These are phyloP conservation scores for Laspeyria flexula DNA, from an alignment of 2,888 invertebrate species.

Conservation along the genomic window DNA sequence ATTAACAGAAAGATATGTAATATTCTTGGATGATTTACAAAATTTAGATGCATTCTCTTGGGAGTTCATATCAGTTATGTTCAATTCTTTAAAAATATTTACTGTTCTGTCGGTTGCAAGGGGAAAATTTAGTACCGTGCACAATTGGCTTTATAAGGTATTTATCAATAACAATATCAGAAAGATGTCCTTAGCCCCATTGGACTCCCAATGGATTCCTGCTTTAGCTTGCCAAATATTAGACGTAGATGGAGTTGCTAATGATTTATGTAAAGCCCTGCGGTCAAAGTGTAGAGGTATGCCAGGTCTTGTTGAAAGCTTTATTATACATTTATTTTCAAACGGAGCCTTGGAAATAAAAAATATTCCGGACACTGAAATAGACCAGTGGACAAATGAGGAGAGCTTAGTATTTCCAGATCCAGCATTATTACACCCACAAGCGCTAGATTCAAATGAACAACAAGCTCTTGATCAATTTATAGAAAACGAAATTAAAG, in stretches of 20 bases:
- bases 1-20: conserved; percentile 60
- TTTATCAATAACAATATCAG: conserved; percentile 71
- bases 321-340: conserved; percentile 81
- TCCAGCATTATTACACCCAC: conserved; percentile 58
- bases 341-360: conserved; percentile 72
- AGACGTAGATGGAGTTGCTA: conserved; percentile 84
- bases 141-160: conserved; percentile 73
- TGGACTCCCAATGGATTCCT: conserved; percentile 71
- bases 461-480: conserved; percentile 62
- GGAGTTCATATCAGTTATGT: conserved; percentile 72
- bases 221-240: conserved; percentile 87
- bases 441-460: conserved; percentile 64
- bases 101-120: conserved; percentile 67
- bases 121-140: conserved; percentile 69
- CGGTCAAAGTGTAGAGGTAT: conserved; percentile 75
- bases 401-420: conserved; percentile 74
- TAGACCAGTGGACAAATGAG: conserved; percentile 50
- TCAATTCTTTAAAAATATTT: conserved; percentile 66
- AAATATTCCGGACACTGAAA: conserved; percentile 57
- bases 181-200: conserved; percentile 72
- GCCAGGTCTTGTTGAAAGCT: conserved; percentile 84
- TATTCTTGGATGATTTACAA: conserved; percentile 82
- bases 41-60: conserved; percentile 77
- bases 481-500: conserved; percentile 55
- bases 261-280: conserved; percentile 79